Conservation (phyloP, 2,797 vertebrate species). For the Lepus oiostolus region DNA sequence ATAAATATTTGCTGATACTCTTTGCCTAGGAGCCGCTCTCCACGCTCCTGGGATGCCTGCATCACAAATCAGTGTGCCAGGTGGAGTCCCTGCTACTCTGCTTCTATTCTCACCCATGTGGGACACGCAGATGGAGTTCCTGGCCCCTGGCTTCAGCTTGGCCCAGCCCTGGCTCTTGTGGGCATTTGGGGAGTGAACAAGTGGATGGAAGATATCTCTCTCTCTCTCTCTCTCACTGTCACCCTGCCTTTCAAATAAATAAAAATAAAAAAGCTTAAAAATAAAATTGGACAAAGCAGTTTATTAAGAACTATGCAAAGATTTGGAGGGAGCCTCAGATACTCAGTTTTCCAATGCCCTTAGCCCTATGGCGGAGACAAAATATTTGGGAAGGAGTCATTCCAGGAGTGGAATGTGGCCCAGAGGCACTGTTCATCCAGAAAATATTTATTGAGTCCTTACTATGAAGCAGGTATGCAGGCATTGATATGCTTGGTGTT, state of each 20-base stretch:
- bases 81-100: too few species aligned
- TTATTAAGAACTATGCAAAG: background rate
- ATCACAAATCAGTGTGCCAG: too few species aligned
- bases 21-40: background rate
- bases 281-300: conserved; percentile 30
- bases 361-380: background rate
- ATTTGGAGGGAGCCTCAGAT: background rate
- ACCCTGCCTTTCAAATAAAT: too few species aligned
- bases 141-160: too few species aligned
- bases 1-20: too few species aligned
- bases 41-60: background rate
- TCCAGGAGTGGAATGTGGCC: background rate
- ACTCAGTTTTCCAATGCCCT: background rate
- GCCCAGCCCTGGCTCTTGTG: too few species aligned
- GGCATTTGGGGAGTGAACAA: too few species aligned
- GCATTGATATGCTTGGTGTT: background rate
- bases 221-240: too few species aligned
- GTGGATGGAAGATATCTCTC: too few species aligned
- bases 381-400: background rate
- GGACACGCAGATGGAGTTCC: too few species aligned
- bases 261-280: background rate
- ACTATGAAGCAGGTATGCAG: background rate
- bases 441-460: conserved; percentile 12
- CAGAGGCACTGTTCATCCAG: too few species aligned
- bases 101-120: too few species aligned